Conservation (phyloP, 1,140 invertebrate species). For the Schlechtendalia chinensis region DNA sequence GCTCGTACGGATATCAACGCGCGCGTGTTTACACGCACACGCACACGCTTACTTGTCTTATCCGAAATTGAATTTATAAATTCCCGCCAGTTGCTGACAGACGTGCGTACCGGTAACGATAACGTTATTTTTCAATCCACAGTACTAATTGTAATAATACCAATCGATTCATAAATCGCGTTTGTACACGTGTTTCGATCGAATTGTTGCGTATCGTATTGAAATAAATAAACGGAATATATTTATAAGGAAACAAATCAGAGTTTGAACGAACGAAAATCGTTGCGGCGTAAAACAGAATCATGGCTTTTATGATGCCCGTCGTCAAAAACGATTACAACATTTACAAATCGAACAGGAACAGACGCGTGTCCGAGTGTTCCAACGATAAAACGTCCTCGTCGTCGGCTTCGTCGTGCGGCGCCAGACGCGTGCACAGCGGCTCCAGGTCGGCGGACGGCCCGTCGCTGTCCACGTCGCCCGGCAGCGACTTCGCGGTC, state of each 20-base stretch:
- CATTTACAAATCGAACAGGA: constrained; percentile 80
- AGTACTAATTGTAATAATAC: neutral
- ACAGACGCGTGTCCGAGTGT: constrained; percentile 71
- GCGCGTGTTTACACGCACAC: neutral
- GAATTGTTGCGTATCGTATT: no score
- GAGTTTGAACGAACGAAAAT: no score
- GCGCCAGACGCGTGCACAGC: constrained; percentile 72
- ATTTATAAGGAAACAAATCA: no score
- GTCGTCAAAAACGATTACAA: constrained; percentile 90
- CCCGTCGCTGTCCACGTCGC: constrained; percentile 67
- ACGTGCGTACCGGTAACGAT: constrained; percentile 40
- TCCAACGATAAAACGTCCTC: constrained; percentile 65
- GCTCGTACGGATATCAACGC: neutral
- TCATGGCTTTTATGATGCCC: constrained; percentile 94
- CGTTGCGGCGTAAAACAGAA: no score
- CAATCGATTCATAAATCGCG: no score
- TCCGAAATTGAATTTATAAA: constrained; percentile 27
- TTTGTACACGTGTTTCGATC: no score
- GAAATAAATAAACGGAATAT: no score
- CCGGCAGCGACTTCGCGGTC: constrained; percentile 65
- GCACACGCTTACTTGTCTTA: neutral
- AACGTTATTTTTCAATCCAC: neutral
- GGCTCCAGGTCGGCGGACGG: constrained; percentile 72
- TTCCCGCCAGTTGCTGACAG: constrained; percentile 42
- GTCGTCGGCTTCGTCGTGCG: constrained; percentile 55